These are phyloP conservation scores for Sisor rabdophorus DNA, from an alignment of 2,113 vertebrate genomes.

Conservation along the genomic window DNA sequence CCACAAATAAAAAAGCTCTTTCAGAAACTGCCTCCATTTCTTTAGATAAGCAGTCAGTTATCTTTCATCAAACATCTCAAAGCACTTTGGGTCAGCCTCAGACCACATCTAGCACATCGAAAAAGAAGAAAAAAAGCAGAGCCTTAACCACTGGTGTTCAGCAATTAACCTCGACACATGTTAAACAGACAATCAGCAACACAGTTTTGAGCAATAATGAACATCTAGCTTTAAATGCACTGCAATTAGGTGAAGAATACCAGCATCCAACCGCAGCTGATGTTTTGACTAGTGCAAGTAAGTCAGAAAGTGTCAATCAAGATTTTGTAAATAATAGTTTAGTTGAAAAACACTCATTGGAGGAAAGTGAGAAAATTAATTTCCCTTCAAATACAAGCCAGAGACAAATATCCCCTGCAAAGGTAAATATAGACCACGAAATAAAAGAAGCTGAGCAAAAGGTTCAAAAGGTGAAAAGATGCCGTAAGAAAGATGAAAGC, in stretches of 20 bases:
- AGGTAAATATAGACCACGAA: conserved; percentile 39
- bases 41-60: conserved; percentile 56
- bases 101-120: conserved; percentile 57
- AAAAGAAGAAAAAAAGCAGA: conserved; percentile 57
- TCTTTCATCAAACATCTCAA: conserved; percentile 61
- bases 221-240: conserved; percentile 44
- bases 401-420: conserved; percentile 27
- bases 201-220: conserved; percentile 45
- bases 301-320: conserved; percentile 10
- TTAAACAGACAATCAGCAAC: conserved; percentile 41
- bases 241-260: conserved; percentile 39
- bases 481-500: conserved; percentile 54
- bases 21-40: conserved; percentile 50
- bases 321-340: conserved; percentile 38
- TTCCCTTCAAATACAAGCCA: conserved; percentile 18
- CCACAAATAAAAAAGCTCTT: conserved; percentile 51
- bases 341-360: conserved; percentile 26
- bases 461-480: conserved; percentile 56
- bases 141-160: conserved; percentile 54
- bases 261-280: conserved; percentile 47
- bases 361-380: conserved; percentile 38
- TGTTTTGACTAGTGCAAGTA: not conserved
- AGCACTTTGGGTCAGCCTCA: conserved; percentile 58
- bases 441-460: conserved; percentile 49
- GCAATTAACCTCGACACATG: conserved; percentile 56